phyloP scores from a whole-genome alignment of 2,888 invertebrate species.

The Lepidocyrtinus sp. region DNA sequence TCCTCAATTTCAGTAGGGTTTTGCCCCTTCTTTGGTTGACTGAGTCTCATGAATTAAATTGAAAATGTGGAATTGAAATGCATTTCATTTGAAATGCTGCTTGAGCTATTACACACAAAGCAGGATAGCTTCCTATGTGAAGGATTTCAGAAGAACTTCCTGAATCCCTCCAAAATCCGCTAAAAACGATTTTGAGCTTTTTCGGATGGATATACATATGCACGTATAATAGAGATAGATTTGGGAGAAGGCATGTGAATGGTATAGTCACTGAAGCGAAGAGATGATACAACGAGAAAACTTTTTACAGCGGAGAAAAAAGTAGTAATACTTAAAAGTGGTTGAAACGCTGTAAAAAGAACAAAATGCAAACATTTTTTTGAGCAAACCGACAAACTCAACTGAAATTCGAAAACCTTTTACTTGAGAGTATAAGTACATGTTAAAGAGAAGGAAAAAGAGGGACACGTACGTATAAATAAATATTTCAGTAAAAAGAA shows the following conservation, averaged over 20 bases:
- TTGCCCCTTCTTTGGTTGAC: slow-evolving; percentile 60
- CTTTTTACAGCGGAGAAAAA: slow-evolving; percentile 10
- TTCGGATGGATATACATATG: background rate
- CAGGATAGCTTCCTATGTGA: background rate
- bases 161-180: slow-evolving; percentile 59
- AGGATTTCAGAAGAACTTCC: slow-evolving; percentile 48
- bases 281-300: slow-evolving; percentile 7
- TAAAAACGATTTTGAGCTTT: slow-evolving; percentile 59
- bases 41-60: slow-evolving; percentile 63
- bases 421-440: slow-evolving; percentile 15
- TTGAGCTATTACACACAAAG: slow-evolving; percentile 44
- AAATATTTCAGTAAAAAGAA: slow-evolving; percentile 55
- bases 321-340: slow-evolving; percentile 42
- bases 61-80: slow-evolving; percentile 64
- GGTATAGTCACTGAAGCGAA: slow-evolving; percentile 12
- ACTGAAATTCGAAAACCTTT: slow-evolving; percentile 21
- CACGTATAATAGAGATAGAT: slow-evolving; percentile 52
- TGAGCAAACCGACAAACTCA: background rate
- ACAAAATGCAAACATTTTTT: slow-evolving; percentile 42
- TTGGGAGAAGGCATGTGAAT: slow-evolving; percentile 23
- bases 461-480: slow-evolving; percentile 49
- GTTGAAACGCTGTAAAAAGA: slow-evolving; percentile 21
- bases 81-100: slow-evolving; percentile 63
- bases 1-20: slow-evolving; percentile 33
- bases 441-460: slow-evolving; percentile 34